These are phyloP conservation scores for Erinaceus europaeus DNA, from an alignment of 2,113 vertebrate species.

Conservation along the genomic window DNA sequence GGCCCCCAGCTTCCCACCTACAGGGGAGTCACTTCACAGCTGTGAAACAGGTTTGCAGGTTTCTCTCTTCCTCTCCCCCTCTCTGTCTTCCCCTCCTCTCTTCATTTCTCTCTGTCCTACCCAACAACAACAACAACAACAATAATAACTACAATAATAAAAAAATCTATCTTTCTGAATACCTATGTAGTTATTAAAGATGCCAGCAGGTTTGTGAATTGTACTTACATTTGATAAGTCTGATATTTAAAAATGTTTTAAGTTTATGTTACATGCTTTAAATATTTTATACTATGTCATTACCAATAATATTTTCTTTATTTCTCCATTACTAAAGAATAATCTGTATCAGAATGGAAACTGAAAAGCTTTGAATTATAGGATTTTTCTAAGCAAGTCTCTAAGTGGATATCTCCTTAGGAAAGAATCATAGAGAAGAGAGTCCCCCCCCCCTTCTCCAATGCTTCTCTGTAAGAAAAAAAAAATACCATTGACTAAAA, in stretches of 20 bases:
- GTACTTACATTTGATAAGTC: constrained; percentile 8
- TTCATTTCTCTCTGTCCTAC: no score
- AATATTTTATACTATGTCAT: background rate
- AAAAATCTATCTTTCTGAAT: no score
- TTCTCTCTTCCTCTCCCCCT: no score
- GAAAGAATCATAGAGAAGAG: constrained; percentile 11
- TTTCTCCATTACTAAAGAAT: constrained; percentile 6
- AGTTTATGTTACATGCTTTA: background rate
- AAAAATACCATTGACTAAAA: background rate
- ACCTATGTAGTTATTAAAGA: constrained; percentile 16
- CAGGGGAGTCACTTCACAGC: background rate
- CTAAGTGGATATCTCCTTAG: background rate
- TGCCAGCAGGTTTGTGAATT: constrained; percentile 20
- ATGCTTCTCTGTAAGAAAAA: background rate
- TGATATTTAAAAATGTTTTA: constrained; percentile 1
- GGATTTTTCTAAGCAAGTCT: constrained; percentile 21
- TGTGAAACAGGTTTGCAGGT: background rate
- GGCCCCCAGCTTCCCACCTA: no score
- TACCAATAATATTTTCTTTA: constrained; percentile 23
- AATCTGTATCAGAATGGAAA: background rate
- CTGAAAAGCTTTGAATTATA: constrained; percentile 2
- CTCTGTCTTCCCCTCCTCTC: no score
- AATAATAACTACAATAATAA: no score
- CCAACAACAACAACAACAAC: no score
- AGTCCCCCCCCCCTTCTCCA: no score